phyloP scores from a whole-genome alignment of 2,113 vertebrate species.

The Equus quagga region DNA sequence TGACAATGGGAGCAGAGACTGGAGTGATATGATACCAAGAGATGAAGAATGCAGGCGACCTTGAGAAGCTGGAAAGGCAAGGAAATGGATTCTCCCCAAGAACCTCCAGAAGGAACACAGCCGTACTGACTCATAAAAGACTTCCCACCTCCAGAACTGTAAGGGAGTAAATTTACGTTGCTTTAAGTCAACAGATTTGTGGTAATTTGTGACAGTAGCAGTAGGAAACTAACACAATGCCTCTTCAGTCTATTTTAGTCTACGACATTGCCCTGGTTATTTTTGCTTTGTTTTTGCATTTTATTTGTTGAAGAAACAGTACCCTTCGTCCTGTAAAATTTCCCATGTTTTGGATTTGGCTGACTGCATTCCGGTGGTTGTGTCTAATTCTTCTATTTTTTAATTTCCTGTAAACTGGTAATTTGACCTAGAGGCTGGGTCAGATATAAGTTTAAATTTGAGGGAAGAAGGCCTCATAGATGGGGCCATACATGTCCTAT shows the following conservation, averaged over 20 bases:
- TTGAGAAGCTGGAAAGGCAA: not conserved
- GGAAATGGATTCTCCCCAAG: no score
- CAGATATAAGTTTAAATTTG: not conserved
- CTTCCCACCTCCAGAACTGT: not conserved
- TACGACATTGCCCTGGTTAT: not conserved
- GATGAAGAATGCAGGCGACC: rapidly evolving
- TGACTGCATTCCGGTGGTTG: not conserved
- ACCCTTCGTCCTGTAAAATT: not conserved
- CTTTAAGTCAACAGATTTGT: not conserved
- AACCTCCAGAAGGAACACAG: no score
- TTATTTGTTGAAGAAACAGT: not conserved
- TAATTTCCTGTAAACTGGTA: not conserved
- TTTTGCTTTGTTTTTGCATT: not conserved
- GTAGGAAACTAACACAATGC: not conserved
- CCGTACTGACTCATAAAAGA: rapidly evolving
- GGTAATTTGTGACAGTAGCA: not conserved
- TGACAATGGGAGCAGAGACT: not conserved
- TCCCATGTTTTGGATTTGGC: not conserved
- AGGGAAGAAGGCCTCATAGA: not conserved
- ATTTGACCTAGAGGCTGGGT: not conserved
- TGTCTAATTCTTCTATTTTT: not conserved
- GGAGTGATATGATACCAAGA: not conserved
- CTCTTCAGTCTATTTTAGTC: not conserved
- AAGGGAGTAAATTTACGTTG: not conserved
- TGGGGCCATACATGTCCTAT: not conserved